A percentile compares a stretch with the other conserved stretches of the same genome.
Conservation (phyloP, 64 coral and sea anemone genomes). For the Catalaphyllia jardinei region DNA sequence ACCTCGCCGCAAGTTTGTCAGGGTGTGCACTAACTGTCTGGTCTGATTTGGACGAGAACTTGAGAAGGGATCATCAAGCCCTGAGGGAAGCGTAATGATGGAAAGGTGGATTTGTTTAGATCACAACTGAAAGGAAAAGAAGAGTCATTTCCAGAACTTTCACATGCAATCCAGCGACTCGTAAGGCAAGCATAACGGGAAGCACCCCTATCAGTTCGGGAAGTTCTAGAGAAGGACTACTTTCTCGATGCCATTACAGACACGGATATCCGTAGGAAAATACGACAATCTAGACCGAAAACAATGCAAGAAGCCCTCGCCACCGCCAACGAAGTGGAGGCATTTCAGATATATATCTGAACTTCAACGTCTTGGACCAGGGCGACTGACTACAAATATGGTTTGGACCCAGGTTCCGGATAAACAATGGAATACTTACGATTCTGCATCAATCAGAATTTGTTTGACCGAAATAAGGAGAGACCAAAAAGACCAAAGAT, state of each 20-base stretch:
- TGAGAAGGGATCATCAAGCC: not conserved
- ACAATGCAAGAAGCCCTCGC: conserved; percentile 9
- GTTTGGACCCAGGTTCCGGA: not conserved
- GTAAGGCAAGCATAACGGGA: too few relatives aligned
- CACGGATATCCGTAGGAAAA: conserved; percentile 12
- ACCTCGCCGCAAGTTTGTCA: conserved; percentile 42
- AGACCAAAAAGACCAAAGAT: not conserved
- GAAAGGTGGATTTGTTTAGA: too few relatives aligned
- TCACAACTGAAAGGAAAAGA: too few relatives aligned
- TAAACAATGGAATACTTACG: not conserved
- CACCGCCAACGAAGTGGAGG: conserved; percentile 24
- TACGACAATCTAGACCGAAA: conserved; percentile 17
- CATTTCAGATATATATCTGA: conserved; percentile 39
- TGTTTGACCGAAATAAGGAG: not conserved
- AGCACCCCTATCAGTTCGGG: too few relatives aligned
- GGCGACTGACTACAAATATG: not conserved
- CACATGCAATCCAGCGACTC: too few relatives aligned
- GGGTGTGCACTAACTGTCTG: conserved; percentile 37
- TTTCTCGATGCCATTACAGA: conserved; percentile 40
- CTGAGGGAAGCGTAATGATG: conserved; percentile 10
- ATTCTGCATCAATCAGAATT: not conserved
- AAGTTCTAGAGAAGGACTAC: not conserved
- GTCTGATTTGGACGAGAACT: conserved; percentile 14
- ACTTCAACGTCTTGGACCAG: not conserved
- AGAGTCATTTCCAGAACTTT: too few relatives aligned